Conservation (phyloP, 2,797 vertebrate genomes). For the Brachyalestes nurse region DNA sequence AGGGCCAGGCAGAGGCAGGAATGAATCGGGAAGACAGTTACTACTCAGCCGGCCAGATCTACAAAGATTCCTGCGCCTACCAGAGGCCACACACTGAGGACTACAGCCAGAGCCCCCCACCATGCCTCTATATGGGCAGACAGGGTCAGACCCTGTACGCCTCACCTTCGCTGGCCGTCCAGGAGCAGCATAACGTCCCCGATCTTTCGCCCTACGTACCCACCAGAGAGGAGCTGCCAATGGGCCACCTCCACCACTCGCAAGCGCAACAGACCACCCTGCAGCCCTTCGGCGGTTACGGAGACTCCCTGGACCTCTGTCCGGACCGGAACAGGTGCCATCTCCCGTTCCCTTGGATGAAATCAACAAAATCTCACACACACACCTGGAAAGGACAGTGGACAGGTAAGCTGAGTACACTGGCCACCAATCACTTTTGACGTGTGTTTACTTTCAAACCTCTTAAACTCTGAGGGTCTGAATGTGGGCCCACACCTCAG, state of each 20-base stretch:
- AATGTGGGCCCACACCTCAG: neutral
- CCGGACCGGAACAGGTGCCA: constrained; percentile 82
- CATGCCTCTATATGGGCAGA: constrained; percentile 93
- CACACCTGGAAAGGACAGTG: constrained; percentile 95
- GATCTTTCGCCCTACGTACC: constrained; percentile 88
- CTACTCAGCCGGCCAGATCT: constrained; percentile 86
- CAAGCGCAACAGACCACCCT: constrained; percentile 74
- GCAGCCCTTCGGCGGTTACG: constrained; percentile 78
- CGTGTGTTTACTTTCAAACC: neutral
- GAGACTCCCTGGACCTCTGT: constrained; percentile 75
- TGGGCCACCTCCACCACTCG: constrained; percentile 83
- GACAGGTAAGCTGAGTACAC: constrained; percentile 83
- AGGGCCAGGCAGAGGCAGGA: constrained; percentile 70
- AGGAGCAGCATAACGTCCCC: constrained; percentile 86
- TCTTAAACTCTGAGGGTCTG: neutral
- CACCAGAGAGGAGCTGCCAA: constrained; percentile 83
- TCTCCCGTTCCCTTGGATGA: constrained; percentile 98
- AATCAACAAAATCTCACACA: constrained; percentile 93
- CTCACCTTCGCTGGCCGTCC: constrained; percentile 75
- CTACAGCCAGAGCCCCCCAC: constrained; percentile 87
- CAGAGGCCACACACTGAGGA: constrained; percentile 87
- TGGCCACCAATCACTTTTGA: constrained; percentile 5
- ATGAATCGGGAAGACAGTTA: constrained; percentile 95
- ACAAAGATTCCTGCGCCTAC: constrained; percentile 92
- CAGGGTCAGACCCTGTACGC: constrained; percentile 86